Conservation (phyloP, 1,140 invertebrate genomes). For the Psix sp. region DNA sequence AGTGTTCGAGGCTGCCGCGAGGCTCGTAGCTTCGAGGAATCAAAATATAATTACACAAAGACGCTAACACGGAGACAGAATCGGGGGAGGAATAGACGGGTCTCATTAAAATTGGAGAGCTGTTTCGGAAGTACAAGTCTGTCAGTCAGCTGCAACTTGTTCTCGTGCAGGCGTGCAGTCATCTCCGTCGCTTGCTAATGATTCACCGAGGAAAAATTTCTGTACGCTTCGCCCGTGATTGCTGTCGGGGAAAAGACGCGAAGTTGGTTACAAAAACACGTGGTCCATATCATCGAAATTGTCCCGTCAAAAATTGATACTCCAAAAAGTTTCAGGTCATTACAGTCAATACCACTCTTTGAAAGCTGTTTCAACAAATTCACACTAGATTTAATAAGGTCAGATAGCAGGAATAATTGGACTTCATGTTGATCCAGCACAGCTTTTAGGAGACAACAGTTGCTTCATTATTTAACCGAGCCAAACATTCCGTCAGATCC, state of each 20-base stretch:
- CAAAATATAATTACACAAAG: conserved; percentile 78
- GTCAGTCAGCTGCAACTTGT: conserved; percentile 72
- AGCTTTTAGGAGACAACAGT: too few species aligned
- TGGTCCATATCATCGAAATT: conserved; percentile 12
- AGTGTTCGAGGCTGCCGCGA: conserved; percentile 57
- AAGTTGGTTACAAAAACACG: conserved; percentile 17
- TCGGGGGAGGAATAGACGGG: conserved; percentile 72
- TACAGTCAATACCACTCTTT: neutral
- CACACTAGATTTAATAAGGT: neutral
- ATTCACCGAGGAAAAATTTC: conserved; percentile 46
- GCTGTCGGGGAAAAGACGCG: conserved; percentile 36
- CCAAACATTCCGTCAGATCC: too few species aligned
- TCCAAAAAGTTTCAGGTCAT: conserved; percentile 7
- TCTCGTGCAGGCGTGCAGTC: conserved; percentile 39
- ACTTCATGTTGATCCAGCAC: too few species aligned
- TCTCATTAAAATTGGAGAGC: conserved; percentile 77
- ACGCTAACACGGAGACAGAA: conserved; percentile 73
- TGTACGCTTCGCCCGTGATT: conserved; percentile 50
- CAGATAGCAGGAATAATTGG: too few species aligned
- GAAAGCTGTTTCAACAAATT: neutral
- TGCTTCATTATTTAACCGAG: too few species aligned
- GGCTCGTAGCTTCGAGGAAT: conserved; percentile 69
- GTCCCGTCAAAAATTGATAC: conserved; percentile 29
- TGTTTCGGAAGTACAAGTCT: conserved; percentile 76
- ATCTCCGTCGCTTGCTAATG: conserved; percentile 9